Conservation (phyloP, 2,113 vertebrate species). For the Amblyornis subalaris region DNA sequence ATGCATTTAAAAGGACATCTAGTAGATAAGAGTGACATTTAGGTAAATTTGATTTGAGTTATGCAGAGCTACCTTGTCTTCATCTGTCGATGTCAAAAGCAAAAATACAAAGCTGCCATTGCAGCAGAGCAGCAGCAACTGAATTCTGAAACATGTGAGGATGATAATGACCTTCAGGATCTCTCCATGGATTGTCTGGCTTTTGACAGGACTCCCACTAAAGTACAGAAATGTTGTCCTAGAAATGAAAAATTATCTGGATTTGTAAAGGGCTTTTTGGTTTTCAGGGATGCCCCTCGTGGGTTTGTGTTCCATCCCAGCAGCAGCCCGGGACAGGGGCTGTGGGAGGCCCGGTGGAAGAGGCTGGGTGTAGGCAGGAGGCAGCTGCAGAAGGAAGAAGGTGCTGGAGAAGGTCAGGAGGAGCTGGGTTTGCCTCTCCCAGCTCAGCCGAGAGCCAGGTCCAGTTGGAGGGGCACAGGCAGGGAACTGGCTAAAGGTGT, state of each 20-base stretch:
- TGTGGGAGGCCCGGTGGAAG: background rate
- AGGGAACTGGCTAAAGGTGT: constrained; percentile 21
- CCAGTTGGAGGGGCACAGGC: background rate
- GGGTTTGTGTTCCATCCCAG: background rate
- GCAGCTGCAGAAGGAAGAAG: background rate
- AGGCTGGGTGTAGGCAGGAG: background rate
- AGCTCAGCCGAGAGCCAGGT: background rate
- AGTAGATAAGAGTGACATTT: background rate
- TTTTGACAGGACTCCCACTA: background rate
- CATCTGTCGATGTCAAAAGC: background rate
- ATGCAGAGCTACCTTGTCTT: background rate
- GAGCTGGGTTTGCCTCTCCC: background rate
- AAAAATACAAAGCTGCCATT: background rate
- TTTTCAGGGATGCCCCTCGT: background rate
- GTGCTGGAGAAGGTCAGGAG: background rate
- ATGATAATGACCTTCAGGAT: background rate
- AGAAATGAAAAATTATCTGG: background rate
- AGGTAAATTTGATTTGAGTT: background rate
- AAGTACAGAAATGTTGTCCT: background rate
- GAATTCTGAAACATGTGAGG: fast-evolving
- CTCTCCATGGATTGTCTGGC: background rate
- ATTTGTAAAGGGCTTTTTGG: background rate
- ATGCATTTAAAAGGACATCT: background rate
- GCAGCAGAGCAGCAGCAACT: background rate
- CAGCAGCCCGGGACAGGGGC: background rate